A percentile compares a stretch with the other conserved stretches of the same genome.
These are phyloP conservation scores for Erebia palarica DNA, from an alignment of 2,888 invertebrate species.

Conservation along the genomic window DNA sequence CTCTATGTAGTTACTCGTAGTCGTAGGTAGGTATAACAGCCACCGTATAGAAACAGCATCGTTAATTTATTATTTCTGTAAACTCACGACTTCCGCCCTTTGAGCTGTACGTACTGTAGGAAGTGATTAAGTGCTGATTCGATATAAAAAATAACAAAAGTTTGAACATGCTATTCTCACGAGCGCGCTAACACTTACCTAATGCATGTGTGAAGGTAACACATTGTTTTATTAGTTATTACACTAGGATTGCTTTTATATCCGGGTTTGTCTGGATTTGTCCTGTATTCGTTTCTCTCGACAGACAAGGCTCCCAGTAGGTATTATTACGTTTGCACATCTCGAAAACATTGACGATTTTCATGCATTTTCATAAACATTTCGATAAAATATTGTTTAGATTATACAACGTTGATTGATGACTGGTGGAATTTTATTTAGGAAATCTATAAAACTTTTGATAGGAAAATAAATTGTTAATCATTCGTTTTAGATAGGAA, in stretches of 20 bases:
- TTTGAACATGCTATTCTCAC: slow-evolving; percentile 69
- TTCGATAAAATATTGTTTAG: no score
- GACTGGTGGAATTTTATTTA: no score
- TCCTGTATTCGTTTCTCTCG: not conserved
- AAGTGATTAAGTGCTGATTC: slow-evolving; percentile 75
- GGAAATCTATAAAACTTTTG: no score
- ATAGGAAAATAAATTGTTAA: no score
- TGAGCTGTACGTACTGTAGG: slow-evolving; percentile 61
- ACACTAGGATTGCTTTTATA: slow-evolving; percentile 12
- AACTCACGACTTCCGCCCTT: slow-evolving; percentile 78
- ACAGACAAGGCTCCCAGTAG: not conserved
- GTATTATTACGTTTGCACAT: not conserved
- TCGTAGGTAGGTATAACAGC: slow-evolving; percentile 2
- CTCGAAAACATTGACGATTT: not conserved
- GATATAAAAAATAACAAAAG: slow-evolving; percentile 73
- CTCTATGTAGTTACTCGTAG: slow-evolving; percentile 44
- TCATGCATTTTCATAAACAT: no score
- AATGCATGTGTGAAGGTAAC: slow-evolving; percentile 58
- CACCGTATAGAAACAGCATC: slow-evolving; percentile 65
- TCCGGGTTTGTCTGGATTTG: not conserved
- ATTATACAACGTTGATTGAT: no score
- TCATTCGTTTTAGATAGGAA: no score
- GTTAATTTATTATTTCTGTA: slow-evolving; percentile 76
- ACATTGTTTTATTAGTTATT: slow-evolving; percentile 13
- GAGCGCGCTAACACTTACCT: slow-evolving; percentile 61